phyloP scores from a whole-genome alignment of 2,113 vertebrate genomes.

The Hippocampus comes region DNA sequence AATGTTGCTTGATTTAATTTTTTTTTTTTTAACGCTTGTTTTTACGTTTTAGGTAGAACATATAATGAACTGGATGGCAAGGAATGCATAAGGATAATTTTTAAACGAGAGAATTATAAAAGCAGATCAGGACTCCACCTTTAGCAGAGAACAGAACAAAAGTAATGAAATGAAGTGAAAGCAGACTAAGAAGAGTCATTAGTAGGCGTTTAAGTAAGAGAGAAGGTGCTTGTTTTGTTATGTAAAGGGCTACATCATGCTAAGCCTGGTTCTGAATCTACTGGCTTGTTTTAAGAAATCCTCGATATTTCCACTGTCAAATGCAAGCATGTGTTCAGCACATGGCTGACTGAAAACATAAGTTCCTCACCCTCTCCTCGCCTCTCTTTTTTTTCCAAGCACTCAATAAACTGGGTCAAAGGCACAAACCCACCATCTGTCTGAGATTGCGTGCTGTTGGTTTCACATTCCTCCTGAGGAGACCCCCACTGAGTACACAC shows the following conservation, averaged over 20 bases:
- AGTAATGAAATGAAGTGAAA: constrained; percentile 17
- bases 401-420: constrained; percentile 65
- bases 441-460: constrained; percentile 53
- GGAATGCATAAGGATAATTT: not conserved
- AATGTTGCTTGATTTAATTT: too few species aligned
- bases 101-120: constrained; percentile 12
- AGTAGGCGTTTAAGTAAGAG: constrained; percentile 32
- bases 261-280: constrained; percentile 33
- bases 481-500: constrained; percentile 32
- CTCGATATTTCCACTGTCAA: constrained; percentile 62
- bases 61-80: too few species aligned
- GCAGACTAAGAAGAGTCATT: constrained; percentile 36
- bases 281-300: constrained; percentile 63
- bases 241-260: constrained; percentile 53
- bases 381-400: constrained; percentile 18
- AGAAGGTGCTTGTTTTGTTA: constrained; percentile 53
- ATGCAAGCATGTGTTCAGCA: constrained; percentile 67
- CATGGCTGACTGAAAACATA: constrained; percentile 55
- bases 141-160: not conserved
- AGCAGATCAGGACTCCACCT: constrained; percentile 7
- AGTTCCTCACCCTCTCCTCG: constrained; percentile 11
- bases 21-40: too few species aligned
- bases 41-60: too few species aligned
- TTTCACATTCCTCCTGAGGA: constrained; percentile 62
- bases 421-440: constrained; percentile 65